These are phyloP conservation scores for Gerosis bhagava DNA, from an alignment of 2,888 invertebrate species.

Conservation along the genomic window DNA sequence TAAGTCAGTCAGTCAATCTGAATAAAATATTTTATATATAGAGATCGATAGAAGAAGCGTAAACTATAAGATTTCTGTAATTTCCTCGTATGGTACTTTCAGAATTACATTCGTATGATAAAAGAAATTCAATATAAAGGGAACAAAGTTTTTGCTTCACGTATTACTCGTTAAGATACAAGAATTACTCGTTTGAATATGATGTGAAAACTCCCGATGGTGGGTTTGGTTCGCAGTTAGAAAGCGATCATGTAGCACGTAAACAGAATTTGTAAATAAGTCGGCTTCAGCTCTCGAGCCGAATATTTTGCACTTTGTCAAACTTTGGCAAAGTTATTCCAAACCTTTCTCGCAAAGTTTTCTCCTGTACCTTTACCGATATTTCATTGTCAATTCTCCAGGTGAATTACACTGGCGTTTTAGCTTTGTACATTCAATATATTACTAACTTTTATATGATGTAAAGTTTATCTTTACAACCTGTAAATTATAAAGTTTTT, in stretches of 20 bases:
- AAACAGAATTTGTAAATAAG: conserved; percentile 7
- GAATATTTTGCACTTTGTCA: conserved; percentile 11
- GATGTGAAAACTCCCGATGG: no score
- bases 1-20: no score
- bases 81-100: no score
- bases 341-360: conserved; percentile 16
- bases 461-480: not conserved
- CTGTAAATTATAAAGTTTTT: no score
- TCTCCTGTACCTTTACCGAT: conserved; percentile 14
- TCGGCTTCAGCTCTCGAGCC: conserved; percentile 4
- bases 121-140: no score
- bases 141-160: no score
- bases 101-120: no score
- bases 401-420: conserved; percentile 1
- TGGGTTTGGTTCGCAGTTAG: conserved; percentile 2
- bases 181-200: no score
- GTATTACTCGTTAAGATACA: no score
- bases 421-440: conserved; percentile 3
- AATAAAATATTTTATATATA: no score
- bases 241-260: not conserved
- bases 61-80: no score
- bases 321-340: conserved; percentile 19
- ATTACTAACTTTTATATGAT: not conserved
- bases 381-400: conserved; percentile 21
- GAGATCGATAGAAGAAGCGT: no score